These are phyloP conservation scores for Silurus asotus DNA, from an alignment of 2,113 vertebrate genomes.

Conservation along the genomic window DNA sequence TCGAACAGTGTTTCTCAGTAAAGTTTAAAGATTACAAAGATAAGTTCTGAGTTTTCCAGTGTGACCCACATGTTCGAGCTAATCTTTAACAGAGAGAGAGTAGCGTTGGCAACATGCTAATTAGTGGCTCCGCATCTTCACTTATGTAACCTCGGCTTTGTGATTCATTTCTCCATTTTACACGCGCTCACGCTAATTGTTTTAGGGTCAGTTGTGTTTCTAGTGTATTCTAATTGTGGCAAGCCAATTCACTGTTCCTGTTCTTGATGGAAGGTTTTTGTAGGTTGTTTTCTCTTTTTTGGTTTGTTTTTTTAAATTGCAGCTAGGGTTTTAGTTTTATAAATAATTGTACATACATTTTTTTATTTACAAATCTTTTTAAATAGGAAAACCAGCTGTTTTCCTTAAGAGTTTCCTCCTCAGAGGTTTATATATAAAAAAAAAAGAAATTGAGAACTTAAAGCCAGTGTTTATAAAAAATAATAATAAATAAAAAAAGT, in stretches of 20 bases:
- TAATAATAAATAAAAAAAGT: background rate
- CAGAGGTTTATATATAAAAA: background rate
- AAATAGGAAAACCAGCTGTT: background rate
- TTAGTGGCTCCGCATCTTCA: background rate
- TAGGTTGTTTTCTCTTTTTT: background rate
- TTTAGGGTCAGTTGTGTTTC: background rate
- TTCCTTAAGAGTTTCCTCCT: background rate
- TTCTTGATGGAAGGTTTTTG: background rate
- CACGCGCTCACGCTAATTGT: background rate
- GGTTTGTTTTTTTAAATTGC: background rate
- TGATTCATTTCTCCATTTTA: conserved; percentile 1
- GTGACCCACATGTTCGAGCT: background rate
- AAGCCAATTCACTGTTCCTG: background rate
- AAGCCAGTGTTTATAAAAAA: too few relatives aligned
- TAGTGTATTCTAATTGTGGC: background rate
- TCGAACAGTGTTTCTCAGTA: background rate
- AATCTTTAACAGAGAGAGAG: conserved; percentile 29
- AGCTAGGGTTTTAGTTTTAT: background rate
- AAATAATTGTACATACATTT: background rate
- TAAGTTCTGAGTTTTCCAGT: background rate
- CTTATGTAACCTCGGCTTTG: conserved; percentile 30
- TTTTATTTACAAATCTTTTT: background rate
- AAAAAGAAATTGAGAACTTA: too few relatives aligned
- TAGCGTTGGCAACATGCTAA: background rate
- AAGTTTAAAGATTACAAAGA: conserved; percentile 8